These are phyloP conservation scores for Brachylomia viminalis DNA, from an alignment of 2,888 invertebrate genomes.

Conservation along the genomic window DNA sequence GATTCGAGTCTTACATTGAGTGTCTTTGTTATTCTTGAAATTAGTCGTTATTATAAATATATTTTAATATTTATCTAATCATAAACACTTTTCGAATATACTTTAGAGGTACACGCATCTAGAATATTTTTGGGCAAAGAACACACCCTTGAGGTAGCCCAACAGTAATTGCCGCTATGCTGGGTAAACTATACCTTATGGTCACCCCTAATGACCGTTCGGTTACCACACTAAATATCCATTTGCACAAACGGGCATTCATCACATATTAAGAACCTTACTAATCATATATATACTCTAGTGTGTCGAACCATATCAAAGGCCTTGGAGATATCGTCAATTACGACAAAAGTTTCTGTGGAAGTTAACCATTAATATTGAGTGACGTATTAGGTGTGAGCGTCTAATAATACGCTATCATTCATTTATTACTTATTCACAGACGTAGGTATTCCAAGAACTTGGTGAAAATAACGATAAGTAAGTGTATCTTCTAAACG, in stretches of 20 bases:
- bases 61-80: neutral
- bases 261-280: slow-evolving; percentile 39
- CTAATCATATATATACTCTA: slow-evolving; percentile 46
- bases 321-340: slow-evolving; percentile 27
- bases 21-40: no score
- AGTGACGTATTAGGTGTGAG: slow-evolving; percentile 50
- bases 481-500: slow-evolving; percentile 30
- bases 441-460: slow-evolving; percentile 42
- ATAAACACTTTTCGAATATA: neutral
- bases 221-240: slow-evolving; percentile 24
- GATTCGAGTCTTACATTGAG: no score
- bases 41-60: neutral
- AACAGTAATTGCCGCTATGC: slow-evolving; percentile 10
- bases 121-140: neutral
- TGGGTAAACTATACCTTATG: neutral
- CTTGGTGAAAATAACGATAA: slow-evolving; percentile 61
- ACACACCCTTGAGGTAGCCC: slow-evolving; percentile 28
- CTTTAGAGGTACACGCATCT: neutral
- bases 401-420: slow-evolving; percentile 50
- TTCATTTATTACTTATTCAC: slow-evolving; percentile 62
- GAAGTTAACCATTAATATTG: slow-evolving; percentile 54
- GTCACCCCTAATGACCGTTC: neutral
- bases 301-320: slow-evolving; percentile 46
- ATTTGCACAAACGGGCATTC: slow-evolving; percentile 21
- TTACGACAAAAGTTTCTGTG: slow-evolving; percentile 31